phyloP scores from a whole-genome alignment of 1,140 invertebrate species.

The Drosophila serrata region DNA sequence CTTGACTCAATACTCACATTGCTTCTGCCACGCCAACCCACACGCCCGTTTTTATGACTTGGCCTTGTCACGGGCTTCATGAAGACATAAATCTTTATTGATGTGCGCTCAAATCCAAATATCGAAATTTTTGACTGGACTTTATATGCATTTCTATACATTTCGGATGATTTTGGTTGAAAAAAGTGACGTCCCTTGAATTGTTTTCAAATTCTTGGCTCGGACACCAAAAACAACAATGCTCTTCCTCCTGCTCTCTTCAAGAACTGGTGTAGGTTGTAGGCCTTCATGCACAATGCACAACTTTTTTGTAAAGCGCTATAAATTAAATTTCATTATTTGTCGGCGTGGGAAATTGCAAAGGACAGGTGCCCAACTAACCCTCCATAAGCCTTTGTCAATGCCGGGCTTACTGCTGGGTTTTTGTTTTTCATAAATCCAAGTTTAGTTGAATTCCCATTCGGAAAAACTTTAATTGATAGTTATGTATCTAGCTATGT shows the following conservation, averaged over 20 bases:
- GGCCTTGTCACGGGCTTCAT: slow-evolving; percentile 40
- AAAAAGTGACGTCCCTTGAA: slow-evolving; percentile 19
- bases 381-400: not conserved
- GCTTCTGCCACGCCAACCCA: not conserved
- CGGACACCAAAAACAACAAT: slow-evolving; percentile 44
- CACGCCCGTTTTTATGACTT: slow-evolving; percentile 55
- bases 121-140: slow-evolving; percentile 54
- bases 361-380: not conserved
- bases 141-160: slow-evolving; percentile 47
- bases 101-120: slow-evolving; percentile 67
- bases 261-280: not conserved
- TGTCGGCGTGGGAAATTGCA: not conserved
- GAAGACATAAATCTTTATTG: slow-evolving; percentile 70
- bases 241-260: not conserved
- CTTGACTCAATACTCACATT: too few species aligned
- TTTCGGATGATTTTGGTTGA: slow-evolving; percentile 1
- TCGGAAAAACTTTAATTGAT: not conserved
- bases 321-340: slow-evolving; percentile 8
- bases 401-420: not conserved
- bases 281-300: not conserved
- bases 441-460: not conserved
- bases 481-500: not conserved
- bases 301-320: not conserved
- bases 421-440: not conserved
- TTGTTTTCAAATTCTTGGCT: slow-evolving; percentile 66